Evolutionary conservation across 1,140 invertebrate species (phyloP).

Genomic region (Pygmarrhopalites habei): DNA sequence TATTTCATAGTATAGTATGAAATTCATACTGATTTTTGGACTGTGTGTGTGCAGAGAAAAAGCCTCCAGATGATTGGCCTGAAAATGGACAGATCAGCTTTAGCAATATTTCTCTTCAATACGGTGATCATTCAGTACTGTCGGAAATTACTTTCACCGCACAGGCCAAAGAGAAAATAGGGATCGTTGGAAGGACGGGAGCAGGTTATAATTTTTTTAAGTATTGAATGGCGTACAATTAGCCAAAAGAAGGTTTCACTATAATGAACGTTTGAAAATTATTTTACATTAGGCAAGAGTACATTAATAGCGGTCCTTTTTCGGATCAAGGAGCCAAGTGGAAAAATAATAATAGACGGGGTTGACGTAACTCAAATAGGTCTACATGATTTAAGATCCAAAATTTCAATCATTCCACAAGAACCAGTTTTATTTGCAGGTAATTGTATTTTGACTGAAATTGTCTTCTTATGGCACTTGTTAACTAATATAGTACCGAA

Average conservation of each 20-base stretch:
- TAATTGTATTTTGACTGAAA: slow-evolving; percentile 53
- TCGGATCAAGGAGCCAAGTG: slow-evolving; percentile 46
- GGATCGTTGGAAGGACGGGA: slow-evolving; percentile 48
- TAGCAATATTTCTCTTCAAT: slow-evolving; percentile 54
- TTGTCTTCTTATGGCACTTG: slow-evolving; percentile 55
- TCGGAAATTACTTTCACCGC: slow-evolving; percentile 50
- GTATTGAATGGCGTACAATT: slow-evolving; percentile 44
- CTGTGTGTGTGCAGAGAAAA: slow-evolving; percentile 44
- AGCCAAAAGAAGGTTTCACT: slow-evolving; percentile 53
- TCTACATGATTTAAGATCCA: slow-evolving; percentile 45
- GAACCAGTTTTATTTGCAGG: slow-evolving; percentile 61
- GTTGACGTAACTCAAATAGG: slow-evolving; percentile 47
- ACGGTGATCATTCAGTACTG: slow-evolving; percentile 48
- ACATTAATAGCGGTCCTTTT: slow-evolving; percentile 53
- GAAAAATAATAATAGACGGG: slow-evolving; percentile 47
- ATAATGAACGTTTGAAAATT: slow-evolving; percentile 51
- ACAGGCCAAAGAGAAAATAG: slow-evolving; percentile 45
- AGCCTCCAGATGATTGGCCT: slow-evolving; percentile 62
- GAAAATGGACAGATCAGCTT: slow-evolving; percentile 59
- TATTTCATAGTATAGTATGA: not conserved
- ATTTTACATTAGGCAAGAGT: slow-evolving; percentile 52
- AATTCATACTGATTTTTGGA: slow-evolving; percentile 15
- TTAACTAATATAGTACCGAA: slow-evolving; percentile 52
- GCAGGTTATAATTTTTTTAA: slow-evolving; percentile 48
- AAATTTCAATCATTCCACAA: slow-evolving; percentile 61